phyloP scores from a whole-genome alignment of 1,140 invertebrate genomes.

The Anthonomus grandis region DNA sequence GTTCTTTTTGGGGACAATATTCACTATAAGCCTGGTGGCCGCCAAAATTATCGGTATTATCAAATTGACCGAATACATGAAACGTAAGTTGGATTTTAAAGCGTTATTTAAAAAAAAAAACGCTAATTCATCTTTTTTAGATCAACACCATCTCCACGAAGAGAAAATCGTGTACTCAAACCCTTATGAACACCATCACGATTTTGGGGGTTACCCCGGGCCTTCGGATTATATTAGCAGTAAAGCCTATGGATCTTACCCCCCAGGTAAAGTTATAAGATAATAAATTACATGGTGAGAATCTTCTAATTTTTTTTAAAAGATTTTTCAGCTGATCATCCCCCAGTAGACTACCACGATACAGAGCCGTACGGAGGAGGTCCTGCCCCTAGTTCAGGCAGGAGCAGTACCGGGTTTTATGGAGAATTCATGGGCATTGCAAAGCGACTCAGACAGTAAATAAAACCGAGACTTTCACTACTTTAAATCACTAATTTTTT shows the following conservation, averaged over 20 bases:
- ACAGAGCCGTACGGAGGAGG: neutral
- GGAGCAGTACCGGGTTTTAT: neutral
- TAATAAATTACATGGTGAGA: neutral
- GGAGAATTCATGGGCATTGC: neutral
- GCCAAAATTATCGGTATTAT: constrained; percentile 41
- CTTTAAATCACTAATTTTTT: neutral
- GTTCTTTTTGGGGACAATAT: constrained; percentile 40
- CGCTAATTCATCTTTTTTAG: too few relatives aligned
- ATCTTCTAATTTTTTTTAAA: neutral
- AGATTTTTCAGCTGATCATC: constrained; percentile 22
- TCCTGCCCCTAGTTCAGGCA: too few relatives aligned
- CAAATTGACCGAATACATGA: constrained; percentile 37
- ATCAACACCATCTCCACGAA: constrained; percentile 23
- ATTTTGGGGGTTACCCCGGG: constrained; percentile 2
- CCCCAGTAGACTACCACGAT: neutral
- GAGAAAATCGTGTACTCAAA: constrained; percentile 30
- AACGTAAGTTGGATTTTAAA: constrained; percentile 31
- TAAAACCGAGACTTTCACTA: neutral
- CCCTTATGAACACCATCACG: constrained; percentile 17
- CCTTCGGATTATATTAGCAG: constrained; percentile 1
- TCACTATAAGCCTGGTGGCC: constrained; percentile 37
- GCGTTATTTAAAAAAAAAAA: too few relatives aligned
- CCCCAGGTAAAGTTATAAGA: constrained; percentile 7
- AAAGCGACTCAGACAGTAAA: constrained; percentile 6
- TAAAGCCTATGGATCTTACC: constrained; percentile 3